Evolutionary conservation across 2,797 vertebrate genomes (phyloP), one percentile per base, ranked within the genome.

Genomic region (Choloepus didactylus): DNA sequence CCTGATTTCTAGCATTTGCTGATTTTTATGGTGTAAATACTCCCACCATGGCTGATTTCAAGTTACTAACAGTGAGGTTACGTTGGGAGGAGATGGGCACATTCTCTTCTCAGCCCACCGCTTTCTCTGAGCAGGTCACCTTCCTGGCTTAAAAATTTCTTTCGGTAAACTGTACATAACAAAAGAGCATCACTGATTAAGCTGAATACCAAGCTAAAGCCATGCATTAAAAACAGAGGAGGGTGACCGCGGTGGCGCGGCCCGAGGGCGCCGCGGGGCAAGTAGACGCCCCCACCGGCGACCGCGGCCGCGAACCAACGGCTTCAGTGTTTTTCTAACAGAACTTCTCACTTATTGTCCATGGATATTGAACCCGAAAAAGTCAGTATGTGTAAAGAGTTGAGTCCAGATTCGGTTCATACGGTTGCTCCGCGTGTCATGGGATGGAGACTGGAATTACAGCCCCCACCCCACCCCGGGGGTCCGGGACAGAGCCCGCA

Each of bases 401-500:
- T 98, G 41, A 97, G 96, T 62, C 80, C 98, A 3, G 99, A 99
- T 27, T 75, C 98, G 6, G 93, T 49, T 95, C 98, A 0, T 99
- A 98, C 97, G 98, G 98, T 97, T 99, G 99, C 96, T 97, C 99
- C 0, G 95, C 98, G 0, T 99, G 99, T 44, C 99, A 99, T 0
- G 97, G 54, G 98, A 98, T 0, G 99, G 99, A 73, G 98, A 98
- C 14, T 92, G 98, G 41, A 96, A 97, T 87, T 98, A 93, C 29
- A 96, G 91, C 41, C 41, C 41, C 14, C 98, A 98, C 93, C 97
- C 97, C 2, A 92, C 98, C 72, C 41, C 41, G 41, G 98, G 98
- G 89, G 98, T 98, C 14, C 98, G 98, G 70, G 94, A 98, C n/a
- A 99, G 99, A 98, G 97, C 98, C 81, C 98, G 99, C 73, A 99